Evolutionary conservation across 1,140 invertebrate genomes (phyloP).

Genomic region (Caenorhabditis inopinata): DNA sequence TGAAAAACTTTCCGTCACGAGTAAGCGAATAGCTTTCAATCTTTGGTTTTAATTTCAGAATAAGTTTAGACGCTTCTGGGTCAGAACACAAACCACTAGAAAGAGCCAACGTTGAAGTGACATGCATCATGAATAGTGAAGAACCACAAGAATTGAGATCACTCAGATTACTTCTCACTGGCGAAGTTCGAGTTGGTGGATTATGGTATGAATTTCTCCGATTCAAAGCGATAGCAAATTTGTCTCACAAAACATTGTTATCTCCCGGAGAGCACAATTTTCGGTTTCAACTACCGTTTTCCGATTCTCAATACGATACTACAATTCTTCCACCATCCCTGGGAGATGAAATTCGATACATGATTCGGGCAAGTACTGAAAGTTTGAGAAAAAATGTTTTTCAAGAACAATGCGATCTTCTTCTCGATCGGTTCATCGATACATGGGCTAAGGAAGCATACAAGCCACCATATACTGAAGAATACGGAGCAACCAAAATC

Average conservation of each 20-base stretch:
- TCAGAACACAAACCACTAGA: constrained; percentile 16
- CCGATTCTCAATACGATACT: constrained; percentile 43
- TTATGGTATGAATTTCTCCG: constrained; percentile 50
- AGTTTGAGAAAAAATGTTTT: constrained; percentile 37
- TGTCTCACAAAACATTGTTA: constrained; percentile 1
- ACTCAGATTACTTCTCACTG: constrained; percentile 35
- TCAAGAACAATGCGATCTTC: constrained; percentile 29
- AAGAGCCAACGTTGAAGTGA: constrained; percentile 34
- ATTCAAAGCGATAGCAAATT: constrained; percentile 42
- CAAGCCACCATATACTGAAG: constrained; percentile 36
- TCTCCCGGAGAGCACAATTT: constrained; percentile 32
- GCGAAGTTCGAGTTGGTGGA: constrained; percentile 32
- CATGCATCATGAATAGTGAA: constrained; percentile 21
- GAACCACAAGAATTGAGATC: constrained; percentile 19
- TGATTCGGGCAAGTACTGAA: background rate
- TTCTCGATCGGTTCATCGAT: constrained; percentile 44
- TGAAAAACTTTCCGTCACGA: constrained; percentile 34
- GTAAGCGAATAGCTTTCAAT: constrained; percentile 19
- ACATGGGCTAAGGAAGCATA: constrained; percentile 46
- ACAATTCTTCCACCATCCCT: constrained; percentile 40
- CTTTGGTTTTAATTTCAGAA: background rate
- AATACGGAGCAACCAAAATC: constrained; percentile 36
- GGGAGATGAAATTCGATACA: constrained; percentile 45
- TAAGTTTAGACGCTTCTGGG: background rate
- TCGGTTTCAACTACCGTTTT: constrained; percentile 37